A percentile compares a stretch with the other conserved stretches of the same genome.
phyloP scores from a whole-genome alignment of 1,140 invertebrate genomes.

The Euglossa dilemma region DNA sequence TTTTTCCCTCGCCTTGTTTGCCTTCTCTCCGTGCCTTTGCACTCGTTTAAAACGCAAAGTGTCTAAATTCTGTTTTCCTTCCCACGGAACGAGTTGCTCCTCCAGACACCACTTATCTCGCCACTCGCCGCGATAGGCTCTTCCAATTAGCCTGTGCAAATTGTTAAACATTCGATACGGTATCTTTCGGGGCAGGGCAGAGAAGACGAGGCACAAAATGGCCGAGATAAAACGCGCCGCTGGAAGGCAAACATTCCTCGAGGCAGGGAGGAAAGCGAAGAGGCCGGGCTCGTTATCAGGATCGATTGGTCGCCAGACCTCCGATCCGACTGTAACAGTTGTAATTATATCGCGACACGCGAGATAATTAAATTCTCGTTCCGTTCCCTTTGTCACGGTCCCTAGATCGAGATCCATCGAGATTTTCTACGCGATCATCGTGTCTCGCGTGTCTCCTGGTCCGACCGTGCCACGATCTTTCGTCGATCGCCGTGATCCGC shows the following conservation, averaged over 20 bases:
- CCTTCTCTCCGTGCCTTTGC: background rate
- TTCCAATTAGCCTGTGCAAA: conserved; percentile 30
- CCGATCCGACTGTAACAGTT: background rate
- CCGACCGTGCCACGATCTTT: background rate
- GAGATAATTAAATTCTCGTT: conserved; percentile 14
- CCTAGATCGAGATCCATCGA: no score
- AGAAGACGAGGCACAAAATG: background rate
- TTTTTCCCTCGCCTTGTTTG: background rate
- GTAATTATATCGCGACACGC: conserved; percentile 3
- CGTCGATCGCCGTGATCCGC: background rate
- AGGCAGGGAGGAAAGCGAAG: background rate
- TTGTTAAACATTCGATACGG: background rate
- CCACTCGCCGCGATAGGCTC: background rate
- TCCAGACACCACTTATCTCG: background rate
- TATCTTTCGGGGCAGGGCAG: background rate
- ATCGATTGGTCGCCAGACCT: conserved; percentile 1
- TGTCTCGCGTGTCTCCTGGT: conserved; percentile 33
- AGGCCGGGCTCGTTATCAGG: no score
- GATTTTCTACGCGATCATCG: conserved; percentile 3
- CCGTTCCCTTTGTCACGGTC: background rate
- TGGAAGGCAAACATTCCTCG: background rate
- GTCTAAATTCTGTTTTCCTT: background rate
- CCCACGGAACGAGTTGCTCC: background rate
- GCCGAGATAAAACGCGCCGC: background rate
- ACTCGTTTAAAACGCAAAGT: background rate